Evolutionary conservation across 2,113 vertebrate species (phyloP), one percentile per base, ranked within the genome.

Genomic region (Pachycephala philippinensis): DNA sequence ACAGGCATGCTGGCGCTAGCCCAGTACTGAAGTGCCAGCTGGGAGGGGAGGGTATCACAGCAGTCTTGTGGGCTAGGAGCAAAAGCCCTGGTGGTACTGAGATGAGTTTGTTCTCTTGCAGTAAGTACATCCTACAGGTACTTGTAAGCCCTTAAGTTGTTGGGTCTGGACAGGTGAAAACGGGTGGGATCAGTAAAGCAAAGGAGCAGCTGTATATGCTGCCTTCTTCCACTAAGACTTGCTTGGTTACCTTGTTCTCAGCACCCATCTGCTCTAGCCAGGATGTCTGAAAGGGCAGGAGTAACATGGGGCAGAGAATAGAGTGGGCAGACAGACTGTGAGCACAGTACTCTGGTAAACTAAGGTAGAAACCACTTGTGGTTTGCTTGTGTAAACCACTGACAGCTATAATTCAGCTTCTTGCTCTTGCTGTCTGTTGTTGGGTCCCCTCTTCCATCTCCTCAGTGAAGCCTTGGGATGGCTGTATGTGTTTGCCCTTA

Each of bases 1-100:
- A n/a, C 10, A 40, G 39, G 23, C 28, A 14, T 0, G 0, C 20
- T 78, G 35, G 4, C 75, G 13, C 42, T 54, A 40, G 12, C 18
- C 26, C 15, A 35, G 8, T 54, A 26, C 21, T 68, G 81, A 63
- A 64, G 28, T 60, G 17, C 15, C 39, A n/a, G 8, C 12, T 33
- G 4, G 9, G 7, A 11, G 15, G 10, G 4, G 7, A 77, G 11
- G 30, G 76, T 81, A 15, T 70, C 18, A 9, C 21, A 42, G 19
- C 26, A 22, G 27, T 89, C 17, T 37, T 40, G 16, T 22, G 35
- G 33, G 6, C 33, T 42, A 84, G 61, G 11, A 91, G 33, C n/a
- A 59, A 11, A 68, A 60, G 5, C 68, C 19, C 21, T 3, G 1
- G 35, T 88, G 57, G 42, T 68, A 39, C 12, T 1, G 3, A 50